These are phyloP conservation scores for Listronotus oregonensis DNA, from an alignment of 1,140 invertebrate genomes.

Conservation along the genomic window DNA sequence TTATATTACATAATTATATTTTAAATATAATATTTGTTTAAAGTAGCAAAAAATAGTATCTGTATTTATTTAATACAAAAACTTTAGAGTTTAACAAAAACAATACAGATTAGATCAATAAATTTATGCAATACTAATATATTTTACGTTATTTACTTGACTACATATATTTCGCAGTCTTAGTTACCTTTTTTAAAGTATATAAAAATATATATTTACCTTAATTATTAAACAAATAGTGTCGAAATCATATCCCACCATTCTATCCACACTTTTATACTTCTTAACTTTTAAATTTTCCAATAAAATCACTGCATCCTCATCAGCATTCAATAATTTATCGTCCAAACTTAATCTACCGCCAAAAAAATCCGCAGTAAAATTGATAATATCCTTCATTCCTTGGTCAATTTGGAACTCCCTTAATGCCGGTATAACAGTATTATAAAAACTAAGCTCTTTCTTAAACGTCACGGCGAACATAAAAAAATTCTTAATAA, in stretches of 20 bases:
- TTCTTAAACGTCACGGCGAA: slow-evolving; percentile 60
- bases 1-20: no score
- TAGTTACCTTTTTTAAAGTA: no score
- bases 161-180: no score
- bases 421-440: slow-evolving; percentile 57
- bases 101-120: no score
- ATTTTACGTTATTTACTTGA: no score
- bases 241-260: slow-evolving; percentile 11
- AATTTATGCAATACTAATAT: no score
- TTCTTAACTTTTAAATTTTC: slow-evolving; percentile 60
- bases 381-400: slow-evolving; percentile 52
- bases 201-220: not conserved
- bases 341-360: slow-evolving; percentile 57
- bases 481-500: slow-evolving; percentile 60
- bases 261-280: slow-evolving; percentile 1
- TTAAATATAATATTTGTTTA: no score
- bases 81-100: no score
- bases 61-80: no score
- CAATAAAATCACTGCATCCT: slow-evolving; percentile 62
- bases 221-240: slow-evolving; percentile 11
- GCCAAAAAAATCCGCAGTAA: slow-evolving; percentile 61
- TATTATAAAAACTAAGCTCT: slow-evolving; percentile 61
- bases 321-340: slow-evolving; percentile 56
- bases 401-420: slow-evolving; percentile 59
- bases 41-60: no score